phyloP scores from a whole-genome alignment of 2,888 invertebrate species.

The Hetaerina titia region DNA sequence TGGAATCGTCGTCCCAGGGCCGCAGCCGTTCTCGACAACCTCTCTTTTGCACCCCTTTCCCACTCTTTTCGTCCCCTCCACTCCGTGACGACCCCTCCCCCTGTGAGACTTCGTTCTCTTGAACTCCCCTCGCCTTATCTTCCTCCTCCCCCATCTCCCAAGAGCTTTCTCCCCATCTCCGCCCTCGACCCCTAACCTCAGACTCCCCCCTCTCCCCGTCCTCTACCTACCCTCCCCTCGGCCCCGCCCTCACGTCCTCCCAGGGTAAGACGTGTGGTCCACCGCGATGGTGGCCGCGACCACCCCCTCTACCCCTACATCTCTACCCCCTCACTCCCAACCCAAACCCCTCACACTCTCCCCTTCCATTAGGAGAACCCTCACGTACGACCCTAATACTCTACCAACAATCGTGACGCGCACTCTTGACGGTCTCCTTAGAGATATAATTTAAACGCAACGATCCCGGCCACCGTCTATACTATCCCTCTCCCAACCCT shows the following conservation, averaged over 20 bases:
- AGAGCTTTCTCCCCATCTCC: background rate
- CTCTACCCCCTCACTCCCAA: background rate
- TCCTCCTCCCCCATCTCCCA: background rate
- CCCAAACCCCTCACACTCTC: background rate
- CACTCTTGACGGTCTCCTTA: conserved; percentile 64
- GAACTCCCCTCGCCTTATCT: background rate
- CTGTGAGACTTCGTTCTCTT: background rate
- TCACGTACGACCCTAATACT: conserved; percentile 66
- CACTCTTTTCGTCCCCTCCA: background rate
- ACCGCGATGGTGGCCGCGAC: conserved; percentile 10
- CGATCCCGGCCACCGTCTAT: background rate
- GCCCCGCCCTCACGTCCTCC: conserved; percentile 6
- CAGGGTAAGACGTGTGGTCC: conserved; percentile 23
- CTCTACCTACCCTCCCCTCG: background rate
- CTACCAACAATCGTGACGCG: conserved; percentile 65
- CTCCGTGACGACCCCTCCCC: background rate
- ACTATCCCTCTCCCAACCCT: background rate
- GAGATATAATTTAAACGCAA: conserved; percentile 60
- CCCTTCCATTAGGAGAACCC: conserved; percentile 51
- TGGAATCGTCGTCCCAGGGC: background rate
- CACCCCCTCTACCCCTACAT: background rate
- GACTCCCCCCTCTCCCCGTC: background rate
- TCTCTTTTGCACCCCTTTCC: background rate
- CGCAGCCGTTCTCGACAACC: background rate
- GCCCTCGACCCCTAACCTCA: background rate